phyloP scores from a whole-genome alignment of 2,888 invertebrate species.

The Cosmia trapezina region DNA sequence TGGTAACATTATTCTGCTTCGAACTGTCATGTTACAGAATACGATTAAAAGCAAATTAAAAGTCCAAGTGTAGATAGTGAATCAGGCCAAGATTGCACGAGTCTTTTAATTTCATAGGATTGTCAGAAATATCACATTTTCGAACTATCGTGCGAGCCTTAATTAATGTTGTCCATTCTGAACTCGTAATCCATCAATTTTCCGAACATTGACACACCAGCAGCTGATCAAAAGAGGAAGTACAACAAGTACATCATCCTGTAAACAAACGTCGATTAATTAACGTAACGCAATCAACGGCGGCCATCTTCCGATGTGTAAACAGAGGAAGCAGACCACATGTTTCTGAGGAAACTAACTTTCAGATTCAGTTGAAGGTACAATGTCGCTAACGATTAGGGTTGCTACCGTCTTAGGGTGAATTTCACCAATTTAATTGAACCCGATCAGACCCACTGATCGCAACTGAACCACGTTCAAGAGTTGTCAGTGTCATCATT shows the following conservation, averaged over 20 bases:
- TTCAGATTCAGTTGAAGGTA: slow-evolving; percentile 19
- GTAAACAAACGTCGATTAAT: slow-evolving; percentile 49
- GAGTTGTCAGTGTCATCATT: neutral
- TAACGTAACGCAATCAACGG: slow-evolving; percentile 43
- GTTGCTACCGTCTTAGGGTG: slow-evolving; percentile 1
- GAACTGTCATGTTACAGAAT: no score
- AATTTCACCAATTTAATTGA: neutral
- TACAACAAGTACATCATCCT: slow-evolving; percentile 8
- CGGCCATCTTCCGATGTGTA: slow-evolving; percentile 22
- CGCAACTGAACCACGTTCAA: neutral
- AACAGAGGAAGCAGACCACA: slow-evolving; percentile 43
- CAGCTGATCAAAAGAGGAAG: slow-evolving; percentile 39
- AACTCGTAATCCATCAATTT: neutral
- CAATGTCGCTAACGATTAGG: slow-evolving; percentile 22
- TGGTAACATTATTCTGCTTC: no score
- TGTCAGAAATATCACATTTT: neutral
- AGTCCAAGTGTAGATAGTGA: no score
- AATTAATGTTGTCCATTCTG: neutral
- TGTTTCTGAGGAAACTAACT: slow-evolving; percentile 40
- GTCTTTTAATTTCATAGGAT: neutral
- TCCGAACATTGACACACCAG: slow-evolving; percentile 3
- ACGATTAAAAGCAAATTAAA: no score
- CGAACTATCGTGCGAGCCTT: neutral
- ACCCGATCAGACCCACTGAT: no score
- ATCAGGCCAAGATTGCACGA: neutral